Evolutionary conservation across 1,140 invertebrate genomes (phyloP).

Genomic region (Megathymus violae): DNA sequence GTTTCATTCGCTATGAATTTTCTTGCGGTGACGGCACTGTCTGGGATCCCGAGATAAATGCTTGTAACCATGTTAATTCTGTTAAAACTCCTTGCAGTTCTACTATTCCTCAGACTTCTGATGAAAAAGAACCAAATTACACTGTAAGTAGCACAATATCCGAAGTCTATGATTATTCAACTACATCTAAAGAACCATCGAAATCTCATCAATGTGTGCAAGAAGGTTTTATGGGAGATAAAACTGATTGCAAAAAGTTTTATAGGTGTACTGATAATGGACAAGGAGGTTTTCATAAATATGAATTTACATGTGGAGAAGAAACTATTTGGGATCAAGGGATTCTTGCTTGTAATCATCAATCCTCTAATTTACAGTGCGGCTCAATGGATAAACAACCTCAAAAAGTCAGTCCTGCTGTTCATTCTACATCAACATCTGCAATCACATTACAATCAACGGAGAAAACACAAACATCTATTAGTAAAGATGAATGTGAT

Average conservation of each 20-base stretch:
- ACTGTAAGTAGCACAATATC: neutral
- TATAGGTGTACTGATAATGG: conserved; percentile 87
- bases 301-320: too few relatives aligned
- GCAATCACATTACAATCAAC: neutral
- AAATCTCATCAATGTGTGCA: conserved; percentile 48
- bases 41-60: conserved; percentile 85
- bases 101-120: neutral
- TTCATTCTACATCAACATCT: conserved; percentile 5
- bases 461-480: conserved; percentile 12
- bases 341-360: too few relatives aligned
- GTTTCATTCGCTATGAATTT: conserved; percentile 86
- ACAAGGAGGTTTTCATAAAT: conserved; percentile 82
- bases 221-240: conserved; percentile 83
- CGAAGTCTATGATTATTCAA: conserved; percentile 1
- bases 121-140: neutral
- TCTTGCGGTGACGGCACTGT: conserved; percentile 87
- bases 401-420: neutral
- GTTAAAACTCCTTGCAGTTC: conserved; percentile 69
- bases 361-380: conserved; percentile 32
- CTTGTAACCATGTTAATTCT: conserved; percentile 86
- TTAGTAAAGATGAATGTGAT: conserved; percentile 58
- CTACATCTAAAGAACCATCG: neutral
- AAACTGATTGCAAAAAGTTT: conserved; percentile 86
- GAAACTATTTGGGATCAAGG: too few relatives aligned
- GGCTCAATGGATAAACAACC: conserved; percentile 14